A percentile compares a stretch with the other conserved stretches of the same genome.
Conservation (phyloP, 2,113 vertebrate species). For the Halichoeres trimaculatus region DNA sequence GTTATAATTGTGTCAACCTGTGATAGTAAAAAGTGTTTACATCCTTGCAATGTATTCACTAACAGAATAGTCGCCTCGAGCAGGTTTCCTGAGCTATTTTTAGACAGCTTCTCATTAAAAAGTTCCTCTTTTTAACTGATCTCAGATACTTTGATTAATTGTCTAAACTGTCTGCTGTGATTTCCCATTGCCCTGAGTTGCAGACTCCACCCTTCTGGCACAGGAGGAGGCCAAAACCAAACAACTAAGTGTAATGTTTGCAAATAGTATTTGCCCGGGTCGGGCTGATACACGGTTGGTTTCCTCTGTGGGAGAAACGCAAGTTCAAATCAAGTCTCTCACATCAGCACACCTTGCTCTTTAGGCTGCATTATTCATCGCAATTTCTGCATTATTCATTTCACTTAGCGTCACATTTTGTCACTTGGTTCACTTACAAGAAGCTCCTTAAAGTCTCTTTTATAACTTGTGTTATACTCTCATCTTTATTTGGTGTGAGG, state of each 20-base stretch:
- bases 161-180: slow-evolving; percentile 53
- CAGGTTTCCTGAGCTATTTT: slow-evolving; percentile 18
- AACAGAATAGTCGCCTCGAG: not conserved
- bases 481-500: not conserved
- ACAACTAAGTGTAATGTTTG: slow-evolving; percentile 68
- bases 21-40: not conserved
- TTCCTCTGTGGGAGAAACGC: slow-evolving; percentile 58
- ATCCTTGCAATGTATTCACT: not conserved
- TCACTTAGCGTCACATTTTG: slow-evolving; percentile 55
- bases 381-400: slow-evolving; percentile 62
- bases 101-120: slow-evolving; percentile 21
- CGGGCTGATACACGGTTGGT: slow-evolving; percentile 52
- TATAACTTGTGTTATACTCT: not conserved
- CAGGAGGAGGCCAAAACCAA: slow-evolving; percentile 56
- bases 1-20: not conserved
- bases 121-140: slow-evolving; percentile 18
- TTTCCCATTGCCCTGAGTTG: slow-evolving; percentile 39
- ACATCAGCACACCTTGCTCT: slow-evolving; percentile 58
- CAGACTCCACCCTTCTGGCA: slow-evolving; percentile 61
- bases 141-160: slow-evolving; percentile 36
- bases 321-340: slow-evolving; percentile 62
- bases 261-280: slow-evolving; percentile 64
- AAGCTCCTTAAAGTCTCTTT: slow-evolving; percentile 3
- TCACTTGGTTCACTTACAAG: slow-evolving; percentile 41
- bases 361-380: slow-evolving; percentile 59